These are phyloP conservation scores for Baryphthengus martii DNA, from an alignment of 2,113 vertebrate genomes.

Conservation along the genomic window DNA sequence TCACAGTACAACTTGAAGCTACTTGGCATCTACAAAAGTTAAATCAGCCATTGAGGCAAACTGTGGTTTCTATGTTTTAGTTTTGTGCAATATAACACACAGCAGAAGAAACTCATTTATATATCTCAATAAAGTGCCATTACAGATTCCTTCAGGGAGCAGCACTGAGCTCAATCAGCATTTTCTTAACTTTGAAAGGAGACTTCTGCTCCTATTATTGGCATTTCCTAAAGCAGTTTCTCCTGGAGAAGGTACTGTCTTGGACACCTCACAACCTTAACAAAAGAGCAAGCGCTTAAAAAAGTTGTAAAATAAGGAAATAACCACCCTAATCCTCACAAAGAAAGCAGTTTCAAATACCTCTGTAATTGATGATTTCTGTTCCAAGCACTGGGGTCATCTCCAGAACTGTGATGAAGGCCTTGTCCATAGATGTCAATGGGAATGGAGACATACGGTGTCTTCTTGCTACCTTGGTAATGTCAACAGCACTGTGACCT, in stretches of 20 bases:
- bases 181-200: neutral
- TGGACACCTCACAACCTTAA: neutral
- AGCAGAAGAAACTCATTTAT: neutral
- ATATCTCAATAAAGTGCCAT: neutral
- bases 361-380: slow-evolving; percentile 99
- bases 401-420: slow-evolving; percentile 99
- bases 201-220: neutral
- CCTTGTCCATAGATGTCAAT: slow-evolving; percentile 99
- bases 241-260: neutral
- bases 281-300: neutral
- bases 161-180: neutral
- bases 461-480: slow-evolving; percentile 97
- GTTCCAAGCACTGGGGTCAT: slow-evolving; percentile 98
- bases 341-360: slow-evolving; percentile 67
- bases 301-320: neutral
- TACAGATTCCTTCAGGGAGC: neutral
- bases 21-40: neutral
- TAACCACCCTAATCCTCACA: neutral
- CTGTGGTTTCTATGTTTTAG: neutral
- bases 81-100: neutral
- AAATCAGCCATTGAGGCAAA: neutral
- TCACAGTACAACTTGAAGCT: neutral
- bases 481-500: slow-evolving; percentile 99
- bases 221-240: neutral
- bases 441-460: slow-evolving; percentile 99